A percentile compares a stretch with the other conserved stretches of the same genome.
These are phyloP conservation scores for Hirtodrosophila cameraria DNA, from an alignment of 2,888 invertebrate species.

Conservation along the genomic window DNA sequence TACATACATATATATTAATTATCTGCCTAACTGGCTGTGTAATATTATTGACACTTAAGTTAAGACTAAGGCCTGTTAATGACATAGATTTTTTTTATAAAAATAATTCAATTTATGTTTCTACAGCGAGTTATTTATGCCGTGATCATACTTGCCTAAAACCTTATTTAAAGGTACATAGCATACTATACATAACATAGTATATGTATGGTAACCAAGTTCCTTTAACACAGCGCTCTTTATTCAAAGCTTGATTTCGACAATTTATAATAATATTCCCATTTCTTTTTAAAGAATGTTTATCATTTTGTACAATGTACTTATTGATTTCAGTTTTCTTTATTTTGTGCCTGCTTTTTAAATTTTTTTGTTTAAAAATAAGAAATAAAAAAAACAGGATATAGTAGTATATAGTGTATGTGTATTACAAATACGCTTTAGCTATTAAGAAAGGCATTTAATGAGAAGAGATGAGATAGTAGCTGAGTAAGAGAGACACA, in stretches of 20 bases:
- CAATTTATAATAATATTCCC: too few species aligned
- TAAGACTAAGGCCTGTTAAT: conserved; percentile 54
- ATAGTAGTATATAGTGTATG: not conserved
- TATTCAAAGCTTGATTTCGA: too few species aligned
- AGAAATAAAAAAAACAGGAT: too few species aligned
- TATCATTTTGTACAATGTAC: too few species aligned
- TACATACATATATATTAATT: conserved; percentile 38
- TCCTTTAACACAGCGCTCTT: conserved; percentile 19
- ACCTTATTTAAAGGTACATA: conserved; percentile 8
- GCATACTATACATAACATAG: too few species aligned
- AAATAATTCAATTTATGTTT: conserved; percentile 25
- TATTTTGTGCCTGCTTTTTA: too few species aligned
- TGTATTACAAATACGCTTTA: not conserved
- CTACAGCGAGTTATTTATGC: conserved; percentile 53
- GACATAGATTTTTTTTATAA: conserved; percentile 41
- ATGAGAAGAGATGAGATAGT: not conserved
- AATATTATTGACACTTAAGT: conserved; percentile 60
- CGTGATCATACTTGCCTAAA: conserved; percentile 56
- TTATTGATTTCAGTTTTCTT: too few species aligned
- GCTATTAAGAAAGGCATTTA: conserved; percentile 3
- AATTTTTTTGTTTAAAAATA: too few species aligned
- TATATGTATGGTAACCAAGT: conserved; percentile 35
- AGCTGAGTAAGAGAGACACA: conserved; percentile 9
- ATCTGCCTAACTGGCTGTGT: conserved; percentile 61
- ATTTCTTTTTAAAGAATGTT: too few species aligned